These are phyloP conservation scores for Ammodytes dubius DNA, from an alignment of 2,113 vertebrate species.

Conservation along the genomic window DNA sequence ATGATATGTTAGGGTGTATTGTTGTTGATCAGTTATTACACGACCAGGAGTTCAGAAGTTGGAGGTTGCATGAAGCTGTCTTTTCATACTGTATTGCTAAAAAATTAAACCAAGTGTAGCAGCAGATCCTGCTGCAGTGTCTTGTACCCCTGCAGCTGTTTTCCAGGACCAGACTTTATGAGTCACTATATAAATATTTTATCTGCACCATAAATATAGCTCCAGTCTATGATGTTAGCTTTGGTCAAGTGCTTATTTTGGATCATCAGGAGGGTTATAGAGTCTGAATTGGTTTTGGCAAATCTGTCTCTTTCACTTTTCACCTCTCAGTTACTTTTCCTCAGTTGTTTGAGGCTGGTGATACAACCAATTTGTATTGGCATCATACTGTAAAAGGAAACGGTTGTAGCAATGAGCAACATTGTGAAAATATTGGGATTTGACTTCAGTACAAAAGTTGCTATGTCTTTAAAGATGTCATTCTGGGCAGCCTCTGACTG, in stretches of 20 bases:
- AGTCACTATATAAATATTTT: constrained; percentile 80
- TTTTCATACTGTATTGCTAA: constrained; percentile 6
- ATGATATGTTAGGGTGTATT: not conserved
- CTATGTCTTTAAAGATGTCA: constrained; percentile 28
- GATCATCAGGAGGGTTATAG: constrained; percentile 54
- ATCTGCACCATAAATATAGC: constrained; percentile 77
- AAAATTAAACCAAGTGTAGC: constrained; percentile 25
- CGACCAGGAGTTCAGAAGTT: not conserved
- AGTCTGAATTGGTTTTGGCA: constrained; percentile 57
- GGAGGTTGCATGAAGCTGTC: not conserved
- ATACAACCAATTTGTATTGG: constrained; percentile 44
- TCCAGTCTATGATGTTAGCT: constrained; percentile 72
- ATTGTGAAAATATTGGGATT: constrained; percentile 18
- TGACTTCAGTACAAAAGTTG: not conserved
- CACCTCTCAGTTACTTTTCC: constrained; percentile 46
- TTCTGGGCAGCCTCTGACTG: constrained; percentile 13
- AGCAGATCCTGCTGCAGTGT: constrained; percentile 48
- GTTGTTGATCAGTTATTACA: too few species aligned
- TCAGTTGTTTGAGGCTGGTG: constrained; percentile 3
- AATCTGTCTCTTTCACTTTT: constrained; percentile 69
- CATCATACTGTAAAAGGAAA: not conserved
- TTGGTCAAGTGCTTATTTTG: constrained; percentile 82
- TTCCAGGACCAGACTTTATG: constrained; percentile 77
- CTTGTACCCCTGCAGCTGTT: constrained; percentile 70
- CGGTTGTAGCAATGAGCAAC: constrained; percentile 27